Evolutionary conservation across 2,888 invertebrate species (phyloP).

Genomic region (Exocentrus adspersus): DNA sequence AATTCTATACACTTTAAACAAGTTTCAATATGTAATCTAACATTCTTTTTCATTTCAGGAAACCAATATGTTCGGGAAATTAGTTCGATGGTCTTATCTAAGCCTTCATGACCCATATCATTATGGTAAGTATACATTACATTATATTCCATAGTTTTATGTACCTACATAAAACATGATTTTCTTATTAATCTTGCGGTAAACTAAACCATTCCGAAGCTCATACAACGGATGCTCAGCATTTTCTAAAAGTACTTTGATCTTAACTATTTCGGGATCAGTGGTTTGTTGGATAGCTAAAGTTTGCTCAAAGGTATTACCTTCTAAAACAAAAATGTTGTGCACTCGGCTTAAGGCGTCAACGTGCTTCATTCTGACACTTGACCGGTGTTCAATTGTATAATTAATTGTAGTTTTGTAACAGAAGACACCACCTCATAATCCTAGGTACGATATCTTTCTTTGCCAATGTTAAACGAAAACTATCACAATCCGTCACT

Average conservation of each 20-base stretch:
- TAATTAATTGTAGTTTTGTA: constrained; percentile 31
- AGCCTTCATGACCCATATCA: neutral
- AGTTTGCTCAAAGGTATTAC: constrained; percentile 42
- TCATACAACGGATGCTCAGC: neutral
- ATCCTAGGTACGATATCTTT: neutral
- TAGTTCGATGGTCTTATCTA: neutral
- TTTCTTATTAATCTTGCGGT: neutral
- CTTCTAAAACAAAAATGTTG: constrained; percentile 42
- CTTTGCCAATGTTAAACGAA: constrained; percentile 12
- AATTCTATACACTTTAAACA: neutral
- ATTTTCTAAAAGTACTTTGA: neutral
- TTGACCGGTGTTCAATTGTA: constrained; percentile 2
- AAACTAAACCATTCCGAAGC: neutral
- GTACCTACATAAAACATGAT: neutral
- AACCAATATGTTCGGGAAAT: neutral
- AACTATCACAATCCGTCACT: constrained; percentile 16
- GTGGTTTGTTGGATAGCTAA: constrained; percentile 38
- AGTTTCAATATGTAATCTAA: neutral
- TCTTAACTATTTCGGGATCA: constrained; percentile 38
- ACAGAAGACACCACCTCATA: constrained; percentile 25
- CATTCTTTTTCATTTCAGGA: neutral
- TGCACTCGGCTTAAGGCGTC: constrained; percentile 45
- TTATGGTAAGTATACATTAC: neutral
- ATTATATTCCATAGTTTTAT: neutral
- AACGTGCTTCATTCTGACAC: neutral